Conservation (phyloP, 2,797 vertebrate species). For the Enoplosus armatus region DNA sequence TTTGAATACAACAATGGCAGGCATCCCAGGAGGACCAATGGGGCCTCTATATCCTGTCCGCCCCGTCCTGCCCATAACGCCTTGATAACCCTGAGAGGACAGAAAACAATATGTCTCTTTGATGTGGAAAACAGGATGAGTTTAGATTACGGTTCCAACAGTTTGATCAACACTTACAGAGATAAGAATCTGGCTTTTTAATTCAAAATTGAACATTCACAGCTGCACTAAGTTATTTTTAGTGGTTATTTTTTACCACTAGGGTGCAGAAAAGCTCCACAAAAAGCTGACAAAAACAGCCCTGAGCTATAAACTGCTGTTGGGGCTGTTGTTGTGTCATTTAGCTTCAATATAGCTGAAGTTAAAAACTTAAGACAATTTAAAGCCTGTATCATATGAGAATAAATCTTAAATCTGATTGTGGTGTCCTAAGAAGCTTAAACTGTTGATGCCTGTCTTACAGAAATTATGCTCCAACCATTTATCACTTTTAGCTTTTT, state of each 20-base stretch:
- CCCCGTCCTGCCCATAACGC: slow-evolving; percentile 82
- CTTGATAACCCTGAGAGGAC: slow-evolving; percentile 81
- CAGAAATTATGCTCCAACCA: no score
- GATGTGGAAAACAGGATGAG: not conserved
- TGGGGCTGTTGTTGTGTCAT: not conserved
- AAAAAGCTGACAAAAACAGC: not conserved
- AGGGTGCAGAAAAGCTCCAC: slow-evolving; percentile 11
- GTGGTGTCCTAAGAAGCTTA: not conserved
- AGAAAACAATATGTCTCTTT: slow-evolving; percentile 3
- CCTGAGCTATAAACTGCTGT: not conserved
- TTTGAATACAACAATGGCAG: slow-evolving; percentile 82
- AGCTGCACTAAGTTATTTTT: not conserved
- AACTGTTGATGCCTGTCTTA: not conserved
- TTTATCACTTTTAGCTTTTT: no score
- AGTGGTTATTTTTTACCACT: slow-evolving; percentile 1
- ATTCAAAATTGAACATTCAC: not conserved
- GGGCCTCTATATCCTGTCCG: slow-evolving; percentile 81
- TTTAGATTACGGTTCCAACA: not conserved
- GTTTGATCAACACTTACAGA: not conserved
- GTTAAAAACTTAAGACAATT: not conserved
- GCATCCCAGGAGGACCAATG: slow-evolving; percentile 82
- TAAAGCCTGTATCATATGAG: not conserved
- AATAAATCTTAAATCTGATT: not conserved
- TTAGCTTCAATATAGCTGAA: not conserved
- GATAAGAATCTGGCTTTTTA: not conserved